A percentile compares a stretch with the other conserved stretches of the same genome.
Evolutionary conservation across 64 coral and sea anemone genomes (phyloP).

Genomic region (Porites lutea): DNA sequence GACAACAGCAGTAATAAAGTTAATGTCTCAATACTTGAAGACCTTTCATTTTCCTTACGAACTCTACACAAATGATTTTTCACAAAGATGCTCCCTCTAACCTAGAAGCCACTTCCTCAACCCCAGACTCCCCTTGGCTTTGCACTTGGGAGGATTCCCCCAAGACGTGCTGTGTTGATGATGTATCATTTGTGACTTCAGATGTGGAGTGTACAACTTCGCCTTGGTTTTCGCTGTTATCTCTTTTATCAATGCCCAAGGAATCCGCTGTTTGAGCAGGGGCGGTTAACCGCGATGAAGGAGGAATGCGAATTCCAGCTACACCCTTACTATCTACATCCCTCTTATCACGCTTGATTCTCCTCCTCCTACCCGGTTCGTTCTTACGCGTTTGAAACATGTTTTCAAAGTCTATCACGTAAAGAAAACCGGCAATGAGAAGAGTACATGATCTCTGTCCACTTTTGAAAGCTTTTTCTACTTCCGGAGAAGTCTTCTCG

Average conservation of each 20-base stretch:
- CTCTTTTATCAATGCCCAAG: constrained; percentile 15
- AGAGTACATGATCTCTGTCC: constrained; percentile 96
- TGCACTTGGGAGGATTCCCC: neutral
- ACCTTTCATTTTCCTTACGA: neutral
- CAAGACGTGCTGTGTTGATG: neutral
- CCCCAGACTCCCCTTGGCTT: neutral
- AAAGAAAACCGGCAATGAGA: constrained; percentile 94
- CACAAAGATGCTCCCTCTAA: constrained; percentile 5
- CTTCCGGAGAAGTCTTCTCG: constrained; percentile 84
- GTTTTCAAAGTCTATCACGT: constrained; percentile 97
- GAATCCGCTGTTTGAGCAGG: neutral
- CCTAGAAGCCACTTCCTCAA: neutral
- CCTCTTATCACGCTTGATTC: constrained; percentile 92
- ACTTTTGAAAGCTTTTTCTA: constrained; percentile 88
- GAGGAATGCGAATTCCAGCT: constrained; percentile 84
- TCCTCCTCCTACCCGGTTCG: constrained; percentile 88
- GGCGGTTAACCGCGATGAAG: constrained; percentile 28
- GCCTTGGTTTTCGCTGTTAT: neutral
- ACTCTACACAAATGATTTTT: neutral
- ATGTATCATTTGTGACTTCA: neutral
- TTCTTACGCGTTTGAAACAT: constrained; percentile 99
- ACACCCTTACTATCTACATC: constrained; percentile 95
- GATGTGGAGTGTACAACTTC: neutral
- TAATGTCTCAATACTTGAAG: neutral
- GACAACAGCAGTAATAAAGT: too few relatives aligned